Base-by-base conservation (phyloP, 2,797 vertebrate genomes). In the Yasuhikotakia modesta region DNA sequence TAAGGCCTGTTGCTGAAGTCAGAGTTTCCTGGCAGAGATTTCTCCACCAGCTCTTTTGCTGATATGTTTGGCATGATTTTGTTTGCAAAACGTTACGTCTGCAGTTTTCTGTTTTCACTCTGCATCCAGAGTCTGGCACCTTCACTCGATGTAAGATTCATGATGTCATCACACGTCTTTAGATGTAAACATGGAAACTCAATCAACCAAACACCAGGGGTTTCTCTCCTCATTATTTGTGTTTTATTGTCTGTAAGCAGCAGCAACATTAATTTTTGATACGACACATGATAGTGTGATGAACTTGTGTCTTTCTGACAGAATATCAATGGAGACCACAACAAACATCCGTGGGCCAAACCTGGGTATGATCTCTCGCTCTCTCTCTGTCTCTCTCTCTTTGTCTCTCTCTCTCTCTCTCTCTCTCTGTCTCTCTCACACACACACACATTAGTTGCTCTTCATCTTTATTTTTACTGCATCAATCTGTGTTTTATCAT, bases 361-460 rank as follows among this genome's bases (percentile, higher is more conserved):
- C 19, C 79, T 60, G 75, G 79, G 82, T 83, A 79, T 57, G 22
- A 58, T 13, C 61, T 69, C 4, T 82, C 73, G 58, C 71, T 79
- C 30, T 35, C 48, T 70, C 60, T 65, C 32, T 27, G 4, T 79
- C 69, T 82, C 17, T 72, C 67, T 16, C 85, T 53, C 57, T 39
- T 82, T 53, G 24, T 3, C 0, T 83, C 55, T 43, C 68, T 14
- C 50, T 16, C 48, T 19, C 12, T 21, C 32, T 7, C n/a, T 21
- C n/a, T n/a, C 32, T 35, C 32, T 35, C 32, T 45, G 21, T 39
- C 39, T 52, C n/a, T 35, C 14, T 61, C 30, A n/a, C n/a, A n/a
- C n/a, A n/a, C n/a, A n/a, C 2, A 50, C 27, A 53, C 19, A 14
- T 92, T 93, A 89, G 91, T 91, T 90, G 21, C 21, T 53, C 48